These are phyloP conservation scores for Rhinoptilus africanus DNA, from an alignment of 2,113 vertebrate species.

Conservation along the genomic window DNA sequence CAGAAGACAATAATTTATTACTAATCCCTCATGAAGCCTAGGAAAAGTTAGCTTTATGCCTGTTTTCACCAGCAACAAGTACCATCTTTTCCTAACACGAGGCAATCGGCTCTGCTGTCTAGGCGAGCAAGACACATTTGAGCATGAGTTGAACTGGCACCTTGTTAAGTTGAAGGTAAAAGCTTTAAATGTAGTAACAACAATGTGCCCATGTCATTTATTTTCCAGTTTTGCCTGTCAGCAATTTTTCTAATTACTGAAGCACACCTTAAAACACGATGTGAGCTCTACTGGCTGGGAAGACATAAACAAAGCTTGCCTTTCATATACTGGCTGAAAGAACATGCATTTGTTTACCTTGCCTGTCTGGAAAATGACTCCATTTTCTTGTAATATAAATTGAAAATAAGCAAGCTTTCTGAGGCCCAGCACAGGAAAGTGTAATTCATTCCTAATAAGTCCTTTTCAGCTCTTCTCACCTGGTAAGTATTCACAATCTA, in stretches of 20 bases:
- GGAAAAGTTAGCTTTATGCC: neutral
- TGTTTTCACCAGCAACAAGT: neutral
- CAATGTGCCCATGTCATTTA: neutral
- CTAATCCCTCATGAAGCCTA: neutral
- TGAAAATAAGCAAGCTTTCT: neutral
- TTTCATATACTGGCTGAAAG: conserved; percentile 8
- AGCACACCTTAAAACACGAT: conserved; percentile 12
- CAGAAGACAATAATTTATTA: neutral
- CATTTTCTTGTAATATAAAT: neutral
- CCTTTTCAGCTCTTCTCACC: neutral
- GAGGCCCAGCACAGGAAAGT: neutral
- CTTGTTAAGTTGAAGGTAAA: neutral
- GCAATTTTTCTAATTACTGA: conserved; percentile 20
- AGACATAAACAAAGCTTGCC: conserved; percentile 23
- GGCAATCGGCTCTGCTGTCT: neutral
- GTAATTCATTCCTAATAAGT: neutral
- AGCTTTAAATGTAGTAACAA: neutral
- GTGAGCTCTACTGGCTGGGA: neutral
- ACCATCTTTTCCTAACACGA: neutral
- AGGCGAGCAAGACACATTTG: neutral
- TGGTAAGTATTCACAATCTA: neutral
- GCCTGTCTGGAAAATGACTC: neutral
- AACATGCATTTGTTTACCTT: conserved; percentile 13
- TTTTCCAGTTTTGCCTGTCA: conserved; percentile 12
- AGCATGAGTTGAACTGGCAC: neutral